Evolutionary conservation across 2,797 vertebrate genomes (phyloP).

Genomic region (Alouatta caraya): DNA sequence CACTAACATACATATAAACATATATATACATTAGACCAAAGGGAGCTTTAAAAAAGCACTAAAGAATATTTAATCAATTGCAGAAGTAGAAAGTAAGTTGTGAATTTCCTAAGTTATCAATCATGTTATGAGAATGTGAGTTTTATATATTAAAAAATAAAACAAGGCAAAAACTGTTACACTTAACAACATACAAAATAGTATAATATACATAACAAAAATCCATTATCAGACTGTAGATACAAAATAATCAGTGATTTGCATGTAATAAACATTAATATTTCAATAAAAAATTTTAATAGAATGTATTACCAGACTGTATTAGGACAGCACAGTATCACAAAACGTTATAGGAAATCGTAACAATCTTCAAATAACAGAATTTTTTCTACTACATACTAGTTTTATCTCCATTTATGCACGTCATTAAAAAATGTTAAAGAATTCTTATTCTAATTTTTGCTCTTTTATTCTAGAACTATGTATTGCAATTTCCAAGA

Average conservation of each 20-base stretch:
- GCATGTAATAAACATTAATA: constrained; percentile 34
- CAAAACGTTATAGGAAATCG: neutral
- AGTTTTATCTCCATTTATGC: constrained; percentile 23
- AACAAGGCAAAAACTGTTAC: constrained; percentile 40
- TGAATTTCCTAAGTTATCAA: neutral
- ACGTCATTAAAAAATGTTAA: constrained; percentile 9
- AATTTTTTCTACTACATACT: constrained; percentile 25
- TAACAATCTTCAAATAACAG: constrained; percentile 10
- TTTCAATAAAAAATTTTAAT: constrained; percentile 32
- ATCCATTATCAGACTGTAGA: neutral
- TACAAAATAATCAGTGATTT: constrained; percentile 23
- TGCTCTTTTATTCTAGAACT: neutral
- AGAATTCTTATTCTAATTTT: neutral
- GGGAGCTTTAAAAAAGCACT: constrained; percentile 51
- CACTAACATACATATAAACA: neutral
- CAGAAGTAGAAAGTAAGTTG: neutral
- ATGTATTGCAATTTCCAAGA: constrained; percentile 33
- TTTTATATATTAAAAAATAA: constrained; percentile 47
- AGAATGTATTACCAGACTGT: neutral
- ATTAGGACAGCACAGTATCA: neutral
- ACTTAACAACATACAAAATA: constrained; percentile 36
- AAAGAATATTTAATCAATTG: neutral
- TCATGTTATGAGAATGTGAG: neutral
- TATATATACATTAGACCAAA: neutral
- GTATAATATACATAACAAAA: constrained; percentile 6